Base-by-base conservation (phyloP, 2,113 vertebrate genomes). In the Henicopernis longicauda region DNA sequence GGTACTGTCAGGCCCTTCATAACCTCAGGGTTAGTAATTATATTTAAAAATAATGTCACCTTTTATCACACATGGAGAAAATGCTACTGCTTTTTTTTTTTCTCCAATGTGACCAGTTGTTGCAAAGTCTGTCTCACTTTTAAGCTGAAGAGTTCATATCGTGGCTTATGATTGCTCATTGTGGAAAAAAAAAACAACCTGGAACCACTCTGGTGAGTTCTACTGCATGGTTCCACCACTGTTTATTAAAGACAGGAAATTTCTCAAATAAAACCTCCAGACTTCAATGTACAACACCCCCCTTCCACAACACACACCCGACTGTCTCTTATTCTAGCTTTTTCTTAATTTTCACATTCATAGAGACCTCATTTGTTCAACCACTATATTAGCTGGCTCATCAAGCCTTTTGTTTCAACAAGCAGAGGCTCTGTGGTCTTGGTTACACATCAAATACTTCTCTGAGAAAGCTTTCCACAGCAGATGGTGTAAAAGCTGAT, bases 401-500 rank as follows among this genome's bases (percentile, higher is more conserved):
- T 49, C 15, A 40, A 42, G 23, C 44, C 63, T 11, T 86, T 79
- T 0, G 4, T 73, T 82, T 65, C 52, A 70, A 69, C 15, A 52
- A 54, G 22, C 4, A 57, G 79, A 61, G 16, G 11, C 13, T 62
- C 47, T 38, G 16, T 22, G 20, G 10, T 38, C 32, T 31, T 73
- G 0, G 0, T 34, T 29, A 49, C 13, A 31, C 11, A 34, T 4
- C 19, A 74, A 82, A 44, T 5, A 34, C 9, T 47, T 31, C 32
- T 25, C 31, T 9, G 18, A 67, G 44, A 95, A 89, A 79, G n/a
- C 11, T n/a, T 44, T 55, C 10, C 55, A 66, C 22, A 40, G 7
- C 16, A 31, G 6, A 11, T 1, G 7, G 9, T 10, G 31, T 20
- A 25, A 85, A 70, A 0, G 0, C 26, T 11, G 18, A n/a, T 3